A percentile compares a stretch with the other conserved stretches of the same genome.
Conservation (phyloP, 2,113 vertebrate species). For the Puma concolor region DNA sequence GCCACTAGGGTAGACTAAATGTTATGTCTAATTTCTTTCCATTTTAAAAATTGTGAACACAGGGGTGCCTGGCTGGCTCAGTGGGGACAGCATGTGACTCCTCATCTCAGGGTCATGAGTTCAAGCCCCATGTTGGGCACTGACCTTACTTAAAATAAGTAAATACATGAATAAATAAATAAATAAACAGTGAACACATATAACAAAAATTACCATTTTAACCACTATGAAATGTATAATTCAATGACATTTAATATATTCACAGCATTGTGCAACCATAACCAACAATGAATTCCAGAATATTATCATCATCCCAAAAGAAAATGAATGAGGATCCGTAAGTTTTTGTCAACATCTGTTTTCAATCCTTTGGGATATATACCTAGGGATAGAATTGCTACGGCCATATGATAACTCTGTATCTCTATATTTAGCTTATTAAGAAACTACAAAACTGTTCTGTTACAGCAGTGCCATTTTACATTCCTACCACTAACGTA, state of each 20-base stretch:
- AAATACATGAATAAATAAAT: not conserved
- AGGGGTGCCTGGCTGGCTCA: not conserved
- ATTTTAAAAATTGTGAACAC: not conserved
- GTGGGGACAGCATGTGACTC: not conserved
- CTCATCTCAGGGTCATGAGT: not conserved
- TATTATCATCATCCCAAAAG: not conserved
- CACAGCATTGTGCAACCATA: no score
- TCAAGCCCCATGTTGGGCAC: not conserved
- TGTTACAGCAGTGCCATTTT: not conserved
- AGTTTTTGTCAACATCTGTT: not conserved
- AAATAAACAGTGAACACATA: not conserved
- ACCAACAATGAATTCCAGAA: not conserved
- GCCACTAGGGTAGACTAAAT: not conserved
- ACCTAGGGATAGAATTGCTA: not conserved
- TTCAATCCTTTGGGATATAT: not conserved
- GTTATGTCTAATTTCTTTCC: not conserved
- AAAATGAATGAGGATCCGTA: not conserved
- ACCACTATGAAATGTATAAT: not conserved
- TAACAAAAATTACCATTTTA: not conserved
- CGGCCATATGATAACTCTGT: not conserved
- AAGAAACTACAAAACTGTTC: not conserved
- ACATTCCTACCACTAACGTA: not conserved
- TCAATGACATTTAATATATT: not conserved
- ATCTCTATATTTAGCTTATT: not conserved
- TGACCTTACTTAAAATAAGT: not conserved